Evolutionary conservation across 2,797 vertebrate genomes (phyloP).

Genomic region (Sternarchorhynchus goeldii): DNA sequence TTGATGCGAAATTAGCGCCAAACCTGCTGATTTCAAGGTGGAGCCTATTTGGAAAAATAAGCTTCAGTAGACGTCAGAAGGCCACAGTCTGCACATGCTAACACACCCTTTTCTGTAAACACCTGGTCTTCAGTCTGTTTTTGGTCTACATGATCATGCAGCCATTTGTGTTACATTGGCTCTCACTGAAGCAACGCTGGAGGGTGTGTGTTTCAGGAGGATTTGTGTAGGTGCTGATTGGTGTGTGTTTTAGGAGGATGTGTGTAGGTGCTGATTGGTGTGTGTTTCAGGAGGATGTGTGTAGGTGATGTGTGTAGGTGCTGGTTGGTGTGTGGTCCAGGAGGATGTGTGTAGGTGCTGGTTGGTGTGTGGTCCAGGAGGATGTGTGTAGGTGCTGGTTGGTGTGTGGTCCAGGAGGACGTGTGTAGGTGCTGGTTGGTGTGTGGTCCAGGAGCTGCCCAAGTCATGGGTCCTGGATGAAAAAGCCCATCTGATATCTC

Average conservation of each 20-base stretch:
- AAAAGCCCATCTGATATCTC: conserved; percentile 36
- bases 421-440: conserved; percentile 34
- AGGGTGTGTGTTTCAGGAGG: neutral
- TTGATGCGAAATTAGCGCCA: neutral
- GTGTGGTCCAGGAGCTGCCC: conserved; percentile 31
- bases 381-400: too few relatives aligned
- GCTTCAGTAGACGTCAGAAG: neutral
- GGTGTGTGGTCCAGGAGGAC: conserved; percentile 15
- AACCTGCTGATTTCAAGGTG: neutral
- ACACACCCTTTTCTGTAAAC: neutral
- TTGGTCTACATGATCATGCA: neutral
- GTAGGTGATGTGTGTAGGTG: too few relatives aligned
- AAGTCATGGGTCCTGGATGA: conserved; percentile 34
- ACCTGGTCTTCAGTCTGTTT: neutral
- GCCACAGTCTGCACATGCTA: neutral
- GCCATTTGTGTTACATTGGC: neutral
- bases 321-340: too few relatives aligned
- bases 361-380: too few relatives aligned
- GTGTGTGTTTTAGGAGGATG: neutral
- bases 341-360: too few relatives aligned
- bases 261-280: too few relatives aligned
- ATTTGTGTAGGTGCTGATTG: too few relatives aligned
- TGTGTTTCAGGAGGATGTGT: too few relatives aligned
- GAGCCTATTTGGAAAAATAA: neutral
- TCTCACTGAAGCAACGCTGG: neutral